Evolutionary conservation across 2,797 vertebrate genomes (phyloP), one percentile per base, ranked within the genome.

Genomic region (Rhinella marina): DNA sequence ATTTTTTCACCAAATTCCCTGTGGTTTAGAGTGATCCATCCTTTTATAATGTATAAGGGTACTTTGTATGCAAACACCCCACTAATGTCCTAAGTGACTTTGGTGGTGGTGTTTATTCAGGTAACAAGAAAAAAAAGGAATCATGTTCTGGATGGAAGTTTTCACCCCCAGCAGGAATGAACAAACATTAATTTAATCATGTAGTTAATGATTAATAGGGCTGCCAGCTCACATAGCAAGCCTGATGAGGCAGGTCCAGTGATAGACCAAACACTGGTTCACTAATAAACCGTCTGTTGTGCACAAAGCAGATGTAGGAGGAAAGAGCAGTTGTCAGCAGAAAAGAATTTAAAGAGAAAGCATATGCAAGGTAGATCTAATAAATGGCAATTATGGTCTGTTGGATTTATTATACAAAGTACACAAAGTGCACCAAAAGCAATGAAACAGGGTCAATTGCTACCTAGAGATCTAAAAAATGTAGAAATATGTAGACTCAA

Each of bases 181-280:
- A 92, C 89, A 90, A 94, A 91, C 90, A 91, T 90, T 91, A 86
- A 59, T 92, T 92, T 92, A 92, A 92, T 92, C 73, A 41, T 88
- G 61, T 0, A 8, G 93, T 95, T 95, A 95, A 95, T 95, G 76
- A 95, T 96, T 95, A 88, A 93, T 90, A 91, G 83, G 88, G 82
- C 80, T 87, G 87, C 90, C 87, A 57, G 9, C 75, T 88, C 84
- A n/a, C 59, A 84, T 89, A 90, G 83, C 21, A 81, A 82, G 57
- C 48, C 21, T 23, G 27, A 75, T 32, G 87, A 84, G 86, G 48
- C 84, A 88, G 75, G 82, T 68, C 48, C 77, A 90, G 83, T 90
- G 75, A 84, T 75, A 83, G 90, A 91, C 90, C 87, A 70, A 0
- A 83, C 57, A 52, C 61, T 76, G 86, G 48, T 41, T 82, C 8